phyloP scores from a whole-genome alignment of 2,888 invertebrate species.

The Trichogramma dendrolimi region DNA sequence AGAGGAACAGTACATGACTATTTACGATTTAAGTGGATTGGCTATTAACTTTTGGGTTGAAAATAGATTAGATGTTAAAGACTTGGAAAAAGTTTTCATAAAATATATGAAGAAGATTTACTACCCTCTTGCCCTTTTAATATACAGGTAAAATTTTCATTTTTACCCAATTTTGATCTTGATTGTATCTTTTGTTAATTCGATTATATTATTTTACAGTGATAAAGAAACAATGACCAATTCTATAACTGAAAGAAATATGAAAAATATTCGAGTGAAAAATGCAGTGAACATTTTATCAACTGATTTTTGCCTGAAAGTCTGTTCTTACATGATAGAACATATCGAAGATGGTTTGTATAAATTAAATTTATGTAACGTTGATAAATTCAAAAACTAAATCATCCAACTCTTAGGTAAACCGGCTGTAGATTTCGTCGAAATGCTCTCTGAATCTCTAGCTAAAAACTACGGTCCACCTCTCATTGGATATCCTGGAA shows the following conservation, averaged over 20 bases:
- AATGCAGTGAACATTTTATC: conserved; percentile 42
- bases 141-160: conserved; percentile 42
- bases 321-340: conserved; percentile 44
- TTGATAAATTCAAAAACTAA: conserved; percentile 11
- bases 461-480: conserved; percentile 48
- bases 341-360: conserved; percentile 44
- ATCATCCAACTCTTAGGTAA: conserved; percentile 35
- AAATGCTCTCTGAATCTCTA: conserved; percentile 43
- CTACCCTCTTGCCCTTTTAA: conserved; percentile 46
- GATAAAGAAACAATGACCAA: conserved; percentile 33
- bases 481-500: conserved; percentile 46
- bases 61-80: conserved; percentile 52
- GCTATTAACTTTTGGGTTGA: conserved; percentile 52
- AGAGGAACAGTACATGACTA: conserved; percentile 39
- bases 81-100: conserved; percentile 57
- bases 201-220: conserved; percentile 30
- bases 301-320: conserved; percentile 45
- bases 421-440: conserved; percentile 44
- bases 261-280: conserved; percentile 30
- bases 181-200: conserved; percentile 6
- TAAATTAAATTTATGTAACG: conserved; percentile 6
- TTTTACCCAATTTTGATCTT: background rate
- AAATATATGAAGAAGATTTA: conserved; percentile 56
- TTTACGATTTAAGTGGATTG: conserved; percentile 45
- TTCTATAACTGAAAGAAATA: conserved; percentile 35